Base-by-base conservation (phyloP, 2,113 vertebrate species). In the Dasyornis broadbenti region DNA sequence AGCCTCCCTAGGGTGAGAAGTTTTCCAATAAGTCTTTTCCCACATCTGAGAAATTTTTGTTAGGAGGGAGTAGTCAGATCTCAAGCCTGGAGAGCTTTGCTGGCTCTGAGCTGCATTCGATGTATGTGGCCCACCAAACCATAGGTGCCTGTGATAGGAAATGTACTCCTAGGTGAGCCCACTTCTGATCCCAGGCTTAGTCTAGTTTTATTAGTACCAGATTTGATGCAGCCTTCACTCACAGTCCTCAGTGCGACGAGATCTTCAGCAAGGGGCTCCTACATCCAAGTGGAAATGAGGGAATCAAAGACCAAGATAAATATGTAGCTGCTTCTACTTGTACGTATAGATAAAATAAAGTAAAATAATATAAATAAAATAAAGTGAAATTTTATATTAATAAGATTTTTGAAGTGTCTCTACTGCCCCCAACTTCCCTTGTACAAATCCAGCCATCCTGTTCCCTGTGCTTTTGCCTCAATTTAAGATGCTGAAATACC, bases 61-160 rank as follows among this genome's bases (percentile, higher is more conserved):
- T 89, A 54, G 64, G 39, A 81, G 22, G 13, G 5, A 3, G 33
- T 20, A 73, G 44, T 83, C 35, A 93, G 15, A 66, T 50, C 68
- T 70, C 17, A 77, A 45, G 9, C 27, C 59, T 86, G 31, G 47
- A 91, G 50, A 77, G 17, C 26, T 91, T 77, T 65, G 21, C 40
- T 91, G 66, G 30, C 68, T 86, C 59, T 83, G 64, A 84, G 66
- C 44, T 73, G 39, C 8, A 3, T 71, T 76, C 90, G 50, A 50
- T 75, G 90, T 33, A 95, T 93, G 94, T 97, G 87, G 93, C 85
- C 94, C 85, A 81, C 92, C 88, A 96, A 94, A 96, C 92, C 60
- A 7, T 83, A 64, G 85, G 94, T 96, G 85, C 14, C 79, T 81
- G 52, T 78, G 64, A 88, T 83, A 90, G 92, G 90, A 97, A 95